phyloP scores from a whole-genome alignment of 2,113 vertebrate genomes.

The Cyanistes caeruleus region DNA sequence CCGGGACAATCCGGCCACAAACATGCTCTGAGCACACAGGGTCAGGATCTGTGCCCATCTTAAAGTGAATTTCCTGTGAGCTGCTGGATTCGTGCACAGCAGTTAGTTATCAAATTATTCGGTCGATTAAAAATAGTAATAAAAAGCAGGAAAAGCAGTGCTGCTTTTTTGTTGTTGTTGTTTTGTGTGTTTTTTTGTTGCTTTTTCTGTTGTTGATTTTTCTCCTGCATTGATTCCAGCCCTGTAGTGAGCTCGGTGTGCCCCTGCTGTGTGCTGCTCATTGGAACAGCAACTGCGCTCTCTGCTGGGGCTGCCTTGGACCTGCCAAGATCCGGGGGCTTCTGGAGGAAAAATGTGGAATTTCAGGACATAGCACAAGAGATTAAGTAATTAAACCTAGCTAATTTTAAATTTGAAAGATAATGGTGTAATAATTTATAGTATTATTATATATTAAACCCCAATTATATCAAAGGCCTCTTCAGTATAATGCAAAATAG shows the following conservation, averaged over 20 bases:
- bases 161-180: not conserved
- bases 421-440: accelerated
- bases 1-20: no score
- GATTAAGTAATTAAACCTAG: not conserved
- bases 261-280: not conserved
- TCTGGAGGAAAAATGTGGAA: accelerated
- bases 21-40: not conserved
- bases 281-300: conserved; percentile 58
- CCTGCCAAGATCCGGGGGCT: accelerated
- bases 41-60: not conserved
- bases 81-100: not conserved
- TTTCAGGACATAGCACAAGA: not conserved
- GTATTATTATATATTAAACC: not conserved
- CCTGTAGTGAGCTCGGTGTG: not conserved
- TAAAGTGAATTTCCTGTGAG: accelerated
- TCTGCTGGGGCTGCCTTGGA: conserved; percentile 51
- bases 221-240: accelerated
- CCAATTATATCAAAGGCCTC: accelerated
- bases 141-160: accelerated
- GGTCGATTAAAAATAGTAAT: accelerated
- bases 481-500: not conserved
- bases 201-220: accelerated
- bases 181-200: no score
- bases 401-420: not conserved
- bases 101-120: not conserved